Evolutionary conservation across 1,140 invertebrate species (phyloP).

Genomic region (Apocrypta bakeri): DNA sequence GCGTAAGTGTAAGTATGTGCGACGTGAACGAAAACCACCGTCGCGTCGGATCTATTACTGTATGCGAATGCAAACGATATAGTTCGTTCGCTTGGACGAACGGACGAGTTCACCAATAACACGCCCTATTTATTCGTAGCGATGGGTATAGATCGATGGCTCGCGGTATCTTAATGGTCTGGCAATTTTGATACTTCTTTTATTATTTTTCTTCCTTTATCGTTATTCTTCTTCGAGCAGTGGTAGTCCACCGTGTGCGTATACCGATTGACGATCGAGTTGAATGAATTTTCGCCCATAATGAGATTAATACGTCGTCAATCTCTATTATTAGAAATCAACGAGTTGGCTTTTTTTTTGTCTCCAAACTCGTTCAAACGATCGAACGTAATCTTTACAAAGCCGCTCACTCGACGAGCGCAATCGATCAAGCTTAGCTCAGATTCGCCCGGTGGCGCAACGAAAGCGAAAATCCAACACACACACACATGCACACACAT

Average conservation of each 20-base stretch:
- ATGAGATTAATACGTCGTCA: background rate
- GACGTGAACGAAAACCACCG: constrained; percentile 53
- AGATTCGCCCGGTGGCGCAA: background rate
- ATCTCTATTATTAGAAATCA: background rate
- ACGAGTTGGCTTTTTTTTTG: background rate
- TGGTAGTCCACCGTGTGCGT: background rate
- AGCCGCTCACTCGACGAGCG: background rate
- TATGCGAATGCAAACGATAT: constrained; percentile 54
- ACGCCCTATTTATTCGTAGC: constrained; percentile 54
- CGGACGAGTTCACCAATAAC: constrained; percentile 52
- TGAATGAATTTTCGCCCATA: background rate
- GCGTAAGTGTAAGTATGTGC: too few species aligned
- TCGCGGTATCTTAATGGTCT: background rate
- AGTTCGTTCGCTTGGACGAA: background rate
- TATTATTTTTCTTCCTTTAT: background rate
- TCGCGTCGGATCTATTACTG: constrained; percentile 59
- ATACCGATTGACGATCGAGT: background rate
- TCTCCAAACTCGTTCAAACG: background rate
- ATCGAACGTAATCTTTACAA: background rate
- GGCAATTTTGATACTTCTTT: background rate
- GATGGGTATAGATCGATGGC: background rate
- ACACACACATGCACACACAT: too few species aligned
- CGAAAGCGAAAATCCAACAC: background rate
- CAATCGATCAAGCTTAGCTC: background rate
- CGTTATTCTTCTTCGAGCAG: too few species aligned